Conservation (phyloP, 2,113 vertebrate species). For the Pampusana beccarii region DNA sequence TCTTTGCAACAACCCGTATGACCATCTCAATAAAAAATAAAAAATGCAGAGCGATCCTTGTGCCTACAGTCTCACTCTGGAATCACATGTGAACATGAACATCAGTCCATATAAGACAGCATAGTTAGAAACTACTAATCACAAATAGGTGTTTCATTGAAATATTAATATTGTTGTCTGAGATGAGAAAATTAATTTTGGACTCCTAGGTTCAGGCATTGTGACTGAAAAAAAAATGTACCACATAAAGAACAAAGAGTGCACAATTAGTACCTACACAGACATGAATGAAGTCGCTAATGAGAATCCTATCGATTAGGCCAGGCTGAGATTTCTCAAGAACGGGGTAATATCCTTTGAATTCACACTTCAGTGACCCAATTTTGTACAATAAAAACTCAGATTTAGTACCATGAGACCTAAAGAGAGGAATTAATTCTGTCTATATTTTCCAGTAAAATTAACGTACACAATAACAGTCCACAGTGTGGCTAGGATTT, state of each 20-base stretch:
- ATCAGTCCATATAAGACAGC: neutral
- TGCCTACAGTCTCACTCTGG: neutral
- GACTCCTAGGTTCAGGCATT: neutral
- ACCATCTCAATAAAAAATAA: neutral
- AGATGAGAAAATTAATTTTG: neutral
- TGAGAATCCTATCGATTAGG: neutral
- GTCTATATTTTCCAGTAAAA: neutral
- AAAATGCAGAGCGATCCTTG: neutral
- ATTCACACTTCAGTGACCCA: neutral
- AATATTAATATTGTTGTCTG: neutral
- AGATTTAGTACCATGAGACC: neutral
- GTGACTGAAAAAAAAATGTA: neutral
- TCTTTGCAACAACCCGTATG: neutral
- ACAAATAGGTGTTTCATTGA: neutral
- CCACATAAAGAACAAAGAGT: neutral
- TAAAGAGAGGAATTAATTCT: neutral
- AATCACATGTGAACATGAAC: neutral
- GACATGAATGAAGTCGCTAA: neutral
- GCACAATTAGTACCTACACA: neutral
- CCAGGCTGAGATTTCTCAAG: neutral
- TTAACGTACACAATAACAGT: neutral
- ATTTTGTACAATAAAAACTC: neutral
- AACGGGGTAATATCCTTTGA: neutral
- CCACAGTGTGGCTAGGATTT: neutral
- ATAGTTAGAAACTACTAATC: neutral